phyloP scores from a whole-genome alignment of 2,888 invertebrate species.

The Hedychridium roseum region DNA sequence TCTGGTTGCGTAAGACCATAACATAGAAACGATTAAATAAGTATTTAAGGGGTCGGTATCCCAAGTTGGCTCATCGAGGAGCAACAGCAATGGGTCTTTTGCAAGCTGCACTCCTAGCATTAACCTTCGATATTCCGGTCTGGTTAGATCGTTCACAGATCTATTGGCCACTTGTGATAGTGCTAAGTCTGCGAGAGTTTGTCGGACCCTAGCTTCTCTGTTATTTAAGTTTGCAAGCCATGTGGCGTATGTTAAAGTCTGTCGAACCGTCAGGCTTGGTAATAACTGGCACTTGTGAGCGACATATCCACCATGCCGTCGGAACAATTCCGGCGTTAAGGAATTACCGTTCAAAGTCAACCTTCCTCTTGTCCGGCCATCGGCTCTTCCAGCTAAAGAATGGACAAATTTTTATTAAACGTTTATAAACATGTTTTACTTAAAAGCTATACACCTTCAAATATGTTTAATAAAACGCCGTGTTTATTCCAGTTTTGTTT shows the following conservation, averaged over 20 bases:
- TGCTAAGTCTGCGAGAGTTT: conserved; percentile 92
- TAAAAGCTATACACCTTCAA: conserved; percentile 44
- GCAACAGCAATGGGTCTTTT: conserved; percentile 88
- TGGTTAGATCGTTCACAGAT: conserved; percentile 82
- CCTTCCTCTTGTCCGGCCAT: conserved; percentile 84
- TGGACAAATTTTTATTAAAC: too few species aligned
- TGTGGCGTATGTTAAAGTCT: conserved; percentile 83
- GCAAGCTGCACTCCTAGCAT: conserved; percentile 93
- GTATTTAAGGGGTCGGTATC: conserved; percentile 95
- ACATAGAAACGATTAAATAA: conserved; percentile 91
- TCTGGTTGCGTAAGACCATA: conserved; percentile 89
- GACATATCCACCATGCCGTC: conserved; percentile 87
- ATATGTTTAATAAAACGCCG: too few species aligned
- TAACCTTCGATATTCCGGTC: conserved; percentile 88
- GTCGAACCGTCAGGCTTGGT: conserved; percentile 87
- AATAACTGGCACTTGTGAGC: conserved; percentile 86
- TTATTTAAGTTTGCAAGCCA: conserved; percentile 59
- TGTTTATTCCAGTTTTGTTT: not conserved
- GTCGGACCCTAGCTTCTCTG: conserved; percentile 80
- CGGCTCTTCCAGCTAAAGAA: conserved; percentile 76
- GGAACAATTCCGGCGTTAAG: conserved; percentile 81
- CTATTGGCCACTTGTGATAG: conserved; percentile 89
- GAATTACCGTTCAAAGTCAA: conserved; percentile 89
- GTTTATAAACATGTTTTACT: not conserved
- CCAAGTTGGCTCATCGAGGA: conserved; percentile 94